Base-by-base conservation (phyloP, 2,888 invertebrate species). In the Idaea biselata region DNA sequence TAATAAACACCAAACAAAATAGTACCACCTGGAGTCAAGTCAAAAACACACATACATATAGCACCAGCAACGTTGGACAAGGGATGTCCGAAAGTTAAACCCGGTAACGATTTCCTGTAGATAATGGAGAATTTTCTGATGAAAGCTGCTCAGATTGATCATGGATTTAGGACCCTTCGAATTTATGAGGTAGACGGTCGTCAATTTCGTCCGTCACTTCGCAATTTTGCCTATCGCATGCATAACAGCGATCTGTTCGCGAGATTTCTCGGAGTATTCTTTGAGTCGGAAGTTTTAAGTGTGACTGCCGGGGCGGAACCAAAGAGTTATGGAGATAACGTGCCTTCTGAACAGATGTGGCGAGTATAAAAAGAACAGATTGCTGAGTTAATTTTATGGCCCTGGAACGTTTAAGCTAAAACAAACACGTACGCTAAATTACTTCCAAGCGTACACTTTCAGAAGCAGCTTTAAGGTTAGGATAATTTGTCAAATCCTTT, bases 31-130 rank as follows among this genome's bases (percentile, higher is more conserved):
- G 89, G 86, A 88, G 88, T 84, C 83, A 86, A 88, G 87, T 88
- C 88, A 83, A 81, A 80, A 81, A 83, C 83, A 89, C 89, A 89
- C 89, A 86, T 90, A 86, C 90, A 91, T 91, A 90, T 91, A 89
- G 89, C 87, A 79, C 82, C 89, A 89, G 88, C 84, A 82, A 83
- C 79, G 81, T 72, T 77, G 87, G 85, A 83, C 81, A 80, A 88
- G 86, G 88, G 86, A 84, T 81, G 87, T 86, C 87, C 78, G 83
- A 88, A 83, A 82, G 84, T 88, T 82, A 78, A 85, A 87, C 84
- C 87, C 87, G 85, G 88, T 90, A 91, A 91, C 89, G 90, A 89
- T 91, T 91, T 90, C 90, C 91, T 89, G 81, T 85, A 88, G 89
- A 90, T 91, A 91, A 91, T 91, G 85, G 89, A 84, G 87, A 90